Conservation (phyloP, 2,797 vertebrate species). For the Rhinatrema bivittatum region DNA sequence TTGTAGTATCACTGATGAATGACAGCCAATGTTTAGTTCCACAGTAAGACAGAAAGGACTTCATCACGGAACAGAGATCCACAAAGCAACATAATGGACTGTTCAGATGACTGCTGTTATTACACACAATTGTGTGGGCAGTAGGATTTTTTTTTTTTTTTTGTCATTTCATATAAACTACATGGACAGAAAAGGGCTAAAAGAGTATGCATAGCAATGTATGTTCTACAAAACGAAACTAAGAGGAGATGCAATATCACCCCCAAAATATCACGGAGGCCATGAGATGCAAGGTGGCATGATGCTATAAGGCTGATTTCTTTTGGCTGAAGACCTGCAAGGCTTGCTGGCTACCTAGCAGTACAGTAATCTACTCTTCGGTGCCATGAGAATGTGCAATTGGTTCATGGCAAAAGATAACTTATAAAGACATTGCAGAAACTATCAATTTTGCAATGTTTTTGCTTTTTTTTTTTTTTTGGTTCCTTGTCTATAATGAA, state of each 20-base stretch:
- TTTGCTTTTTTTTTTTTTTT: slow-evolving; percentile 30
- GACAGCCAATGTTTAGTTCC: slow-evolving; percentile 14
- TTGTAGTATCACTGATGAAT: slow-evolving; percentile 5
- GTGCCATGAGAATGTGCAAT: slow-evolving; percentile 29
- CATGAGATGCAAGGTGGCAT: slow-evolving; percentile 44
- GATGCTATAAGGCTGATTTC: slow-evolving; percentile 56
- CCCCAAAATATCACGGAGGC: slow-evolving; percentile 44
- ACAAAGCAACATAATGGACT: slow-evolving; percentile 8
- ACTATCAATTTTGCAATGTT: slow-evolving; percentile 39
- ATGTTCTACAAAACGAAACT: slow-evolving; percentile 53
- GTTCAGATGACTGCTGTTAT: slow-evolving; percentile 38
- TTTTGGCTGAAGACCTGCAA: slow-evolving; percentile 69
- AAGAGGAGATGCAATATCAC: slow-evolving; percentile 68
- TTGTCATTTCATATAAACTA: slow-evolving; percentile 29
- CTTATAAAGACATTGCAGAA: slow-evolving; percentile 34
- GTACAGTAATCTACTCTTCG: slow-evolving; percentile 8
- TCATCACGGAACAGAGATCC: slow-evolving; percentile 13
- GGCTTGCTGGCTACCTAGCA: slow-evolving; percentile 28
- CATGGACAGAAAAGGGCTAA: slow-evolving; percentile 62
- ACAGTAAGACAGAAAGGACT: slow-evolving; percentile 16
- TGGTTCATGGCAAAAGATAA: slow-evolving; percentile 21
- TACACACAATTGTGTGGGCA: slow-evolving; percentile 29
- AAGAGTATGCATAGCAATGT: slow-evolving; percentile 33
- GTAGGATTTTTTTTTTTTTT: slow-evolving; percentile 34
- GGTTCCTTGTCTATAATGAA: slow-evolving; percentile 31